These are phyloP conservation scores for Chironomus riparius DNA, from an alignment of 2,888 invertebrate genomes.

Conservation along the genomic window DNA sequence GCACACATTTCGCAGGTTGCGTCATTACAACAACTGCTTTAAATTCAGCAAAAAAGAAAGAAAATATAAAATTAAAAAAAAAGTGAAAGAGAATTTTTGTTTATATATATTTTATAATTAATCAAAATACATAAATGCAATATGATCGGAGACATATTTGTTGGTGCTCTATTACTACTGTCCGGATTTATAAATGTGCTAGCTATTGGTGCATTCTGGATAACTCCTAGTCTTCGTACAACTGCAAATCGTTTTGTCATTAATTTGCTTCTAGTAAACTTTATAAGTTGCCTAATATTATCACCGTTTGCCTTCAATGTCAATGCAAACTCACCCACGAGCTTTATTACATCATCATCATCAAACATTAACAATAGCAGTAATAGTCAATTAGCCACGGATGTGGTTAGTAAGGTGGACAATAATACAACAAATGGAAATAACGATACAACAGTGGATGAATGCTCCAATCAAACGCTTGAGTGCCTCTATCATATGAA, in stretches of 20 bases:
- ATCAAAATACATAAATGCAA: slow-evolving; percentile 28
- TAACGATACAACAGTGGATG: background rate
- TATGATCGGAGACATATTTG: slow-evolving; percentile 43
- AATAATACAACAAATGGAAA: background rate
- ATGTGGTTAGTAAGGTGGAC: slow-evolving; percentile 9
- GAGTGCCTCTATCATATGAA: background rate
- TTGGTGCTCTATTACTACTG: slow-evolving; percentile 41
- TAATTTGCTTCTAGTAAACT: slow-evolving; percentile 41
- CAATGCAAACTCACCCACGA: slow-evolving; percentile 8
- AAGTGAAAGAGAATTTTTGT: background rate
- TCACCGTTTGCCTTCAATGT: slow-evolving; percentile 35
- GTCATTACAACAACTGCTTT: background rate
- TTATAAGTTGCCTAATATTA: slow-evolving; percentile 40
- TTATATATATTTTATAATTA: background rate
- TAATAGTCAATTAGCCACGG: background rate
- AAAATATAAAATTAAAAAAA: background rate
- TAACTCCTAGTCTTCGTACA: slow-evolving; percentile 42
- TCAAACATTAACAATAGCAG: background rate
- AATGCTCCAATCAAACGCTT: slow-evolving; percentile 12
- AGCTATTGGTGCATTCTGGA: slow-evolving; percentile 43
- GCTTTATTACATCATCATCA: background rate
- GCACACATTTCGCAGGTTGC: background rate
- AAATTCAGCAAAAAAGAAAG: background rate
- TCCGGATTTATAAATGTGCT: slow-evolving; percentile 41
- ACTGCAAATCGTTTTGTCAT: slow-evolving; percentile 44